These are phyloP conservation scores for Pterois miles DNA, from an alignment of 2,797 vertebrate genomes.

Conservation along the genomic window DNA sequence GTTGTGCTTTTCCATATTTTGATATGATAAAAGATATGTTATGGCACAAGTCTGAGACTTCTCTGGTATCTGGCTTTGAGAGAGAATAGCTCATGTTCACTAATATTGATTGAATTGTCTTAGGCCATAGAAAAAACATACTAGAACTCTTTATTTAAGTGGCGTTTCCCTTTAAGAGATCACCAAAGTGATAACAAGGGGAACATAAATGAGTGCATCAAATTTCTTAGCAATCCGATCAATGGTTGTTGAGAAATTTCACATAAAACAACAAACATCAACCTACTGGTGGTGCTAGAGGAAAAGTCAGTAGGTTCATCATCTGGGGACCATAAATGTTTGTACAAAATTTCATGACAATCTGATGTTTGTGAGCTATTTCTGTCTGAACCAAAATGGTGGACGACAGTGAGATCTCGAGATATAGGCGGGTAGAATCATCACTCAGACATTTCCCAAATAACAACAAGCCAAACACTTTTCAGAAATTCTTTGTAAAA, in stretches of 20 bases:
- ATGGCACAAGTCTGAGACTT: too few relatives aligned
- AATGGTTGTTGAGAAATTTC: not conserved
- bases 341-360: not conserved
- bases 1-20: too few relatives aligned
- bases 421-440: too few relatives aligned
- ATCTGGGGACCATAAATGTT: too few relatives aligned
- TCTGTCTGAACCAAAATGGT: not conserved
- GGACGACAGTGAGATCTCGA: not conserved
- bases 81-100: too few relatives aligned
- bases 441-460: not conserved
- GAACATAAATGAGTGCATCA: not conserved
- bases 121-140: too few relatives aligned
- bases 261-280: not conserved
- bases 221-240: not conserved
- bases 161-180: not conserved
- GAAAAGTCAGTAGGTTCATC: not conserved
- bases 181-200: not conserved
- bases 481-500: slow-evolving; percentile 78
- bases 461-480: slow-evolving; percentile 35
- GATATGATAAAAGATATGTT: too few relatives aligned
- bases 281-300: not conserved
- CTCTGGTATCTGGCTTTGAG: too few relatives aligned
- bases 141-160: too few relatives aligned
- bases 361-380: not conserved
- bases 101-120: too few relatives aligned